Evolutionary conservation across 2,888 invertebrate species (phyloP), one percentile per base, ranked within the genome.

Genomic region (Oligia latruncula): DNA sequence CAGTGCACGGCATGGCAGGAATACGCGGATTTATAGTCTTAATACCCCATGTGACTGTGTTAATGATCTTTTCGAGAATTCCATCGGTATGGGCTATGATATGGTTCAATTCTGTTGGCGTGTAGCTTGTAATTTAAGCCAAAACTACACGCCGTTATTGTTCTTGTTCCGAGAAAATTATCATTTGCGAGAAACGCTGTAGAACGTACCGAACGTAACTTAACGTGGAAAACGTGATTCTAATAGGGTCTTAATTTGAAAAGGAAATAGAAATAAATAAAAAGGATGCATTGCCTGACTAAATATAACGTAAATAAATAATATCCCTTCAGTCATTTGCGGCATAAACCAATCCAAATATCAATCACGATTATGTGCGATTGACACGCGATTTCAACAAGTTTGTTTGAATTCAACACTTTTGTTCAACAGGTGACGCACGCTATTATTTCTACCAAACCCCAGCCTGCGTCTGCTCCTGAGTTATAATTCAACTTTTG

Each of bases 161-260:
- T 83, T 87, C 67, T 83, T 78, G 13, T 84, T 87, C 87, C 23
- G 49, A 71, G 84, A 78, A 84, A 87, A 66, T 65, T 3, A 52
- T 71, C 29, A 64, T 60, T 49, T 58, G 4, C 55, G 23, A 15
- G 35, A 43, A 60, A 60, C 55, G 11, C 40, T 60, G 11, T 9
- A 20, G 35, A 72, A 71, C 9, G 11, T 58, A 11, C 23, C 23
- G 9, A 11, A 11, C 11, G 4, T 60, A 60, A n/a, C n/a, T 11
- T 60, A 60, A 58, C 9, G 3, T 55, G 55, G 58, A 11, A 0
- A 58, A 58, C 58, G 23, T 60, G n/a, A 58, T 58, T 58, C 23
- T 58, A 23, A 58, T 52, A 40, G 17, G 35, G 15, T 17, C 1
- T 20, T 46, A n/a, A n/a, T 71, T 64, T 35, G 20, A n/a, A 55